Evolutionary conservation across 2,888 invertebrate species (phyloP).

Genomic region (Gibbula magus): DNA sequence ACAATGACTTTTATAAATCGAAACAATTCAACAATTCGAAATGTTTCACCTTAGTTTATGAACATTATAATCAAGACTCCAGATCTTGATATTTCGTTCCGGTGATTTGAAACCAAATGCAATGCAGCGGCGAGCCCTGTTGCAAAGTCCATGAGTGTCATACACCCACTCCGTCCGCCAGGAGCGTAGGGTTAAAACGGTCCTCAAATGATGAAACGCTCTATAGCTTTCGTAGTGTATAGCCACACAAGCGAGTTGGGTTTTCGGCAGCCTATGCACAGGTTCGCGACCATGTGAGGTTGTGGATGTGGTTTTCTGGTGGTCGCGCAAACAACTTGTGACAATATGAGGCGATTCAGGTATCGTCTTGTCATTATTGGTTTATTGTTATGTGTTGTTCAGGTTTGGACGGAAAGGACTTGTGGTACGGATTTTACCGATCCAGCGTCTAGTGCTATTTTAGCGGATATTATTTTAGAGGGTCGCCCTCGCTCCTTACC

Average conservation of each 20-base stretch:
- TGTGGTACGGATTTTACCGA: slow-evolving; percentile 44
- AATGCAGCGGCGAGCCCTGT: background rate
- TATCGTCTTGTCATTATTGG: slow-evolving; percentile 42
- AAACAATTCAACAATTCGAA: too few species aligned
- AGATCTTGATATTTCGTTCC: too few species aligned
- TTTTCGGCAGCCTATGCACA: background rate
- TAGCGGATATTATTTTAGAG: slow-evolving; percentile 41
- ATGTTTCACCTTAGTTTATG: too few species aligned
- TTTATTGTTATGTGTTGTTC: slow-evolving; percentile 44
- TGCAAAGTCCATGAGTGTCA: background rate
- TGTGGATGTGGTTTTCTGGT: background rate
- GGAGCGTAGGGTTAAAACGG: background rate
- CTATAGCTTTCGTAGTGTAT: background rate
- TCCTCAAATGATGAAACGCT: background rate
- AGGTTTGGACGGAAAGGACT: slow-evolving; percentile 42
- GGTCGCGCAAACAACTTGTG: background rate
- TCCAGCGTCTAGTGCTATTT: slow-evolving; percentile 41
- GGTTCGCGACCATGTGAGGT: background rate
- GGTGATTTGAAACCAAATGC: too few species aligned
- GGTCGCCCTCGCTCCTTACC: slow-evolving; percentile 37
- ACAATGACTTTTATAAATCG: background rate
- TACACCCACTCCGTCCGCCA: background rate
- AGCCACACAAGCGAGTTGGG: background rate
- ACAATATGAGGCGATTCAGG: slow-evolving; percentile 40
- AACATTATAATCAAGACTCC: too few species aligned